Base-by-base conservation (phyloP, 2,797 vertebrate genomes). In the Schizopygopsis malacanthus region DNA sequence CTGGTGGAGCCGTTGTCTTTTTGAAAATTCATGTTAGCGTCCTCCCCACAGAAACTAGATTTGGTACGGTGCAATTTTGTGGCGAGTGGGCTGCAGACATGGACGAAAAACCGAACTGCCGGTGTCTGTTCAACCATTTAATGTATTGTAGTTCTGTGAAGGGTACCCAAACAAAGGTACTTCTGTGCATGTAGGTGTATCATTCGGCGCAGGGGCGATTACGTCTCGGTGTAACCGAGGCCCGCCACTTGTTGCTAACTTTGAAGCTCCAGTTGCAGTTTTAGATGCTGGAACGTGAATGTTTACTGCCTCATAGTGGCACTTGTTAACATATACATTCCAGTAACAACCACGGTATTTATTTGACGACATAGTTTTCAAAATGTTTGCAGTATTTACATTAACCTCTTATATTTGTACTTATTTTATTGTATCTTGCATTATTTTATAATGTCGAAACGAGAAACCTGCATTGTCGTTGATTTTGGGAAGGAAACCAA, bases 281-380 rank as follows among this genome's bases (percentile, higher is more conserved):
- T 92, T 90, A 94, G 92, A 92, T 92, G 90, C 43, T 83, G 92
- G 92, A 95, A 93, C 93, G 93, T 95, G 94, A 92, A 91, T 92
- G 92, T 95, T 94, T 95, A 93, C 93, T 94, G 95, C 92, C 95
- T 93, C 92, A 93, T 95, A 93, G 92, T 94, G 95, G 93, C 93
- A 92, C 82, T 91, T 92, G 90, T 92, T 69, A 86, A 92, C 91
- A 94, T 94, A 90, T 93, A 93, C 95, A 96, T 95, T 95, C 92
- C 88, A 87, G 86, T 87, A 82, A 83, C 79, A 85, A 67, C 90
- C 82, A 88, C 84, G 63, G 81, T 88, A 89, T 87, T 88, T 81
- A 77, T 83, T 86, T 83, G 81, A 83, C 70, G 11, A 65, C 67
- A 73, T 85, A 79, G 80, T 86, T 92, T 90, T 90, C 92, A 89